Percentiles rank a stretch among this genome's conserved stretches.
Evolutionary conservation across 2,888 invertebrate genomes (phyloP).

Genomic region (Chironomus tentans): DNA sequence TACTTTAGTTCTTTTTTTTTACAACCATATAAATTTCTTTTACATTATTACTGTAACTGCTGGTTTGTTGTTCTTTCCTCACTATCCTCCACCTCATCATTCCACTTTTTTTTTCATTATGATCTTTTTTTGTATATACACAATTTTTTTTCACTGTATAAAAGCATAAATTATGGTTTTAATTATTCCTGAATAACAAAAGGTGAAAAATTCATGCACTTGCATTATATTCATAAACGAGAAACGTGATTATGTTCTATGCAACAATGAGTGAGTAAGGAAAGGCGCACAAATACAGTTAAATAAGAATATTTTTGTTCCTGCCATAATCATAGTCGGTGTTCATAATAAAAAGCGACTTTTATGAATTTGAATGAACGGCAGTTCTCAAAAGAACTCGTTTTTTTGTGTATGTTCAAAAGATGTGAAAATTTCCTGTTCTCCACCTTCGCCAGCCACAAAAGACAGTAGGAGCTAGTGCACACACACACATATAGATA

Average conservation of each 20-base stretch:
- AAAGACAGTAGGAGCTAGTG: background rate
- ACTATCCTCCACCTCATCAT: too few species aligned
- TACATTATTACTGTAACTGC: too few species aligned
- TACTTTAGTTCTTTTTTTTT: too few species aligned
- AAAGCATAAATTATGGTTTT: conserved; percentile 26
- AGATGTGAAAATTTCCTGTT: background rate
- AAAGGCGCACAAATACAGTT: background rate
- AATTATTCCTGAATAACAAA: conserved; percentile 22
- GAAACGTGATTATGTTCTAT: background rate
- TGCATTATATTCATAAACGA: conserved; percentile 8
- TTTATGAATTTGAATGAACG: background rate
- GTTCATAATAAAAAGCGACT: background rate
- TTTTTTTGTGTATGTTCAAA: background rate
- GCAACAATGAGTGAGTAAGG: background rate
- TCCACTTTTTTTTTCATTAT: too few species aligned
- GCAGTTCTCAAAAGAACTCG: background rate
- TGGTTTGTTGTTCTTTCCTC: too few species aligned
- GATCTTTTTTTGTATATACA: background rate
- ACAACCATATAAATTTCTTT: too few species aligned
- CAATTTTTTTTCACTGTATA: background rate
- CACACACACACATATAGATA: background rate
- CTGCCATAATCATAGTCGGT: background rate
- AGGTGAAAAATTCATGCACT: conserved; percentile 18
- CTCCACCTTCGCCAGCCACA: background rate
- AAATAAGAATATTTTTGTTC: background rate